Percentiles rank a stretch among this genome's conserved stretches.
phyloP scores from a whole-genome alignment of 1,140 invertebrate genomes.

The Hormaphis cornu region DNA sequence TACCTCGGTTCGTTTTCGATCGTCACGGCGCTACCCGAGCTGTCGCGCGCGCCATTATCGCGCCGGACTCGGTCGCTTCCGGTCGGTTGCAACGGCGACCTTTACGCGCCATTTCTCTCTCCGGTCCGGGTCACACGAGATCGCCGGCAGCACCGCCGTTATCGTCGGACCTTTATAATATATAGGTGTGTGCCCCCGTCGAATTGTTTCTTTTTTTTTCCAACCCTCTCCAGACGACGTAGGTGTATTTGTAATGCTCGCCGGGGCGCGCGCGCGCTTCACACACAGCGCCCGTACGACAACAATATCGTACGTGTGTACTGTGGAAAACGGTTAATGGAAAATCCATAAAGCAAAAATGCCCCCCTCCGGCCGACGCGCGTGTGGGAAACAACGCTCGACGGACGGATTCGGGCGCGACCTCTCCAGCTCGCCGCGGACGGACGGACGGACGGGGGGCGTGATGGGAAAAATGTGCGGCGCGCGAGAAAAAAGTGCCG shows the following conservation, averaged over 20 bases:
- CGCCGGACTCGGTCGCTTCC: constrained; percentile 15
- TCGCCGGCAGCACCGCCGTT: not conserved
- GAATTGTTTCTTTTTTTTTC: too few species aligned
- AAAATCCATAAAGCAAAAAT: not conserved
- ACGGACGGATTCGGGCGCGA: too few species aligned
- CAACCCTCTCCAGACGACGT: too few species aligned
- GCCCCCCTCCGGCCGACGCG: not conserved
- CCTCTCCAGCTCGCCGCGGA: not conserved
- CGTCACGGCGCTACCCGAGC: not conserved
- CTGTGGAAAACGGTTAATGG: not conserved
- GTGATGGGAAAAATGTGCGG: not conserved
- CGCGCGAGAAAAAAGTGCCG: too few species aligned
- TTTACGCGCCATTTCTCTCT: constrained; percentile 24
- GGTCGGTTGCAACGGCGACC: not conserved
- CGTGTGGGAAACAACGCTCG: not conserved
- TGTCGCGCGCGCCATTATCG: not conserved
- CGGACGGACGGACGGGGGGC: not conserved
- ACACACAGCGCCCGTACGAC: not conserved
- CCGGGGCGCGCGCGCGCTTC: not conserved
- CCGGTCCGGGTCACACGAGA: not conserved
- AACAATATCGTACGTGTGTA: not conserved
- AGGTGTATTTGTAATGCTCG: too few species aligned
- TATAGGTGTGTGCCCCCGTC: too few species aligned
- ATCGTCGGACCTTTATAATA: not conserved
- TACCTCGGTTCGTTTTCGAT: too few species aligned